Base-by-base conservation (phyloP, 2,113 vertebrate genomes). In the Gymnorhina tibicen region DNA sequence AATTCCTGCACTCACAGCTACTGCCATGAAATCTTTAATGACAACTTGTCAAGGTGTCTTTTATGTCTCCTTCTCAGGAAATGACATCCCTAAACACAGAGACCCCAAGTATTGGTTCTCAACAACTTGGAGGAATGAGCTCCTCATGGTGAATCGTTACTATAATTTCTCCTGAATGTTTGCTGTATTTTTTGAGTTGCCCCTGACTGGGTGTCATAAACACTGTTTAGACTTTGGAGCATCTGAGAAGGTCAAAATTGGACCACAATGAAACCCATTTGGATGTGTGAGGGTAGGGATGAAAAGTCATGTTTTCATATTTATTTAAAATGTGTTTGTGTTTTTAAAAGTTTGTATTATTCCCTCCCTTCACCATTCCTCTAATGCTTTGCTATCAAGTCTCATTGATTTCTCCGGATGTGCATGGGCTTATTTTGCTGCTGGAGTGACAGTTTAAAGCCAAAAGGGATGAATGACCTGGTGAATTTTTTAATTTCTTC, bases 11-110 rank as follows among this genome's bases (percentile, higher is more conserved):
- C 87, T 91, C 68, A 64, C 10, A 53, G 77, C 49, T 76, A 64
- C 46, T 79, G 62, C 80, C 87, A 66, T 24, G 73, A 85, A 85
- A 91, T 85, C 53, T 50, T 84, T 84, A 75, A 89, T 82, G 89
- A 89, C 87, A 94, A 53, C 64, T 72, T 87, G 69, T 79, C 87
- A 95, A 85, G 81, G 87, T 93, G 44, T 41, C 66, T 92, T 87
- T 92, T 64, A 52, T 41, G 19, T 67, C 60, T 82, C 33, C 27
- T 49, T 91, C 87, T 82, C 19, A 64, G 82, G 55, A 81, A 89
- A 59, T 59, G 20, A 42, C 46, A 50, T 67, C n/a, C 23, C 59
- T 28, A 75, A 84, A 55, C 55, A 88, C 33, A 42, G 44, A 50
- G 7, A 58, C 32, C 39, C 39, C 35, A 21, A 66, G 27, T 13